These are phyloP conservation scores for Drosophila ananassae DNA, from an alignment of 1,140 invertebrate genomes.

Conservation along the genomic window DNA sequence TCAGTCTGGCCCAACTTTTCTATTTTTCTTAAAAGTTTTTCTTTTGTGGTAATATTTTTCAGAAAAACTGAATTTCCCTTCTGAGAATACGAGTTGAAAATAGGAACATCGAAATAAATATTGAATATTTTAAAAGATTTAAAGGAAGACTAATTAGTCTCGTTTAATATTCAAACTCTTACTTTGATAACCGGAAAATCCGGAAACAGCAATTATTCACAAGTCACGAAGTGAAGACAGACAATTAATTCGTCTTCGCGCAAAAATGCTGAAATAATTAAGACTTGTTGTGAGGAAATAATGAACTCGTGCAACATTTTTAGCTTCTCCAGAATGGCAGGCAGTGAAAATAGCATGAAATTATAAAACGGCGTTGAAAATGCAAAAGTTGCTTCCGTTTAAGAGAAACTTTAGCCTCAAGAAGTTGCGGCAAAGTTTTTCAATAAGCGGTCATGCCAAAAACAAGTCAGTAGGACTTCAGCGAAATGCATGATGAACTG, in stretches of 20 bases:
- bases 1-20: conserved; percentile 30
- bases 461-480: conserved; percentile 41
- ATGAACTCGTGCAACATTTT: conserved; percentile 62
- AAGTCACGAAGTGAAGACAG: conserved; percentile 6
- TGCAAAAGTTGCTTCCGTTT: conserved; percentile 66
- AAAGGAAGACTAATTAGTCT: background rate
- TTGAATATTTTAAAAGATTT: background rate
- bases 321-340: background rate
- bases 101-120: no score
- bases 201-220: conserved; percentile 17
- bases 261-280: conserved; percentile 65
- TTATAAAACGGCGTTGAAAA: conserved; percentile 54
- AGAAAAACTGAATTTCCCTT: conserved; percentile 33
- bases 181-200: conserved; percentile 4
- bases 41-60: conserved; percentile 44
- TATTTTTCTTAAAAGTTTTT: conserved; percentile 15
- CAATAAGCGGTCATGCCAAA: conserved; percentile 68
- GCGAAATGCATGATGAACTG: conserved; percentile 15
- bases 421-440: conserved; percentile 66
- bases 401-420: conserved; percentile 51
- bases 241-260: conserved; percentile 54
- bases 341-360: conserved; percentile 47
- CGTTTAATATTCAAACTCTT: conserved; percentile 3
- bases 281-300: conserved; percentile 46
- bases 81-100: background rate